Evolutionary conservation across 2,888 invertebrate genomes (phyloP), one percentile per base, ranked within the genome.

Genomic region (Plagiodera versicolora): DNA sequence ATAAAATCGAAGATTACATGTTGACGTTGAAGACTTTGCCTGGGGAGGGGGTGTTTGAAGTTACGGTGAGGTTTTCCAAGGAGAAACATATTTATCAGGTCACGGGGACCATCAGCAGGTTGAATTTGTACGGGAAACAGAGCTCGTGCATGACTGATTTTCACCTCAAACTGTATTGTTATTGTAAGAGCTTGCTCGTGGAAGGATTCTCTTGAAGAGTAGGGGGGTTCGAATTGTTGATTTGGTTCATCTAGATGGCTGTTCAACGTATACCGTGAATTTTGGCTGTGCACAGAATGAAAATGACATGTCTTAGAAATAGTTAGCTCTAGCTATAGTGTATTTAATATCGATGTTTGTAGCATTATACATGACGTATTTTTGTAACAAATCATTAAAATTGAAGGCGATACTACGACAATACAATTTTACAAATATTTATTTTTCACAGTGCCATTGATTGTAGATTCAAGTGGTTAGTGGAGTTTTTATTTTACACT

Each of bases 101-200:
- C 1, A 82, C 88, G 0, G 94, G 93, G 17, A 87, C 90, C 28
- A 84, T 92, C 49, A 91, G 91, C 75, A 84, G 93, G 53, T 84
- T 92, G 54, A 92, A 92, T 78, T 81, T 89, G 39, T 92, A 93
- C 74, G 91, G 91, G n/a, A 84, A 86, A 55, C 92, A 92, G 78
- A 91, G 91, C 79, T 84, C 83, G 68, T 93, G 93, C 75, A 84
- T 92, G 49, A 85, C 88, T 63, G 87, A 92, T 72, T 88, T 87
- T 72, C 85, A 87, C 69, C 82, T 92, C 64, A 90, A 91, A 76
- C 83, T 92, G 61, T 92, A 91, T 75, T 92, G 92, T 80, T 92
- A 86, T 76, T 92, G 92, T 67, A 75, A 72, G 68, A 72, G 67
- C 63, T 72, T 72, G 48, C 62, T 71, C 28, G 51, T 28, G 35